Percentiles rank a stretch among this genome's conserved stretches.
These are phyloP conservation scores for Ameiurus melas DNA, from an alignment of 2,113 vertebrate genomes.

Conservation along the genomic window DNA sequence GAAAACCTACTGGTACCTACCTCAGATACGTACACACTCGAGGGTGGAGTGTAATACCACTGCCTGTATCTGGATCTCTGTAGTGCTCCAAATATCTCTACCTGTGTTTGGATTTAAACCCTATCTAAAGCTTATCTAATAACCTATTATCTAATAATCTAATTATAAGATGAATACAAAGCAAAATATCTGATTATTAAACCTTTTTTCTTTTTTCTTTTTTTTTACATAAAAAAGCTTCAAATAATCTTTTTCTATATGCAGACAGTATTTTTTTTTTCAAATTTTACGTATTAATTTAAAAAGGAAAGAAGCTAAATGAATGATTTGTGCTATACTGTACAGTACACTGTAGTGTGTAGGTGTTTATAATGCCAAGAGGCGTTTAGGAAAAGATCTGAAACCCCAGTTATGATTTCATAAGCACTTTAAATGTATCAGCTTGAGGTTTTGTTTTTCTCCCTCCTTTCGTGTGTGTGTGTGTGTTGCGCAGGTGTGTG, in stretches of 20 bases:
- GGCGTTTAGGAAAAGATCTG: neutral
- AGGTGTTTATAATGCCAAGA: neutral
- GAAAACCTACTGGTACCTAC: slow-evolving; percentile 93
- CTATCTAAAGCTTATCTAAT: too few relatives aligned
- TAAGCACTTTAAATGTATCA: neutral
- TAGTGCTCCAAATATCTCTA: neutral
- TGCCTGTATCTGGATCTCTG: neutral
- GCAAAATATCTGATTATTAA: too few relatives aligned
- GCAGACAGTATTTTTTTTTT: too few relatives aligned
- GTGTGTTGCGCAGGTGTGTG: slow-evolving; percentile 82
- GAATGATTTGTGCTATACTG: neutral
- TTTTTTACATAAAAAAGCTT: too few relatives aligned
- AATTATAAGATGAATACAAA: neutral
- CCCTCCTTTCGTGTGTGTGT: neutral
- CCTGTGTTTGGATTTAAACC: neutral
- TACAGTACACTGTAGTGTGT: neutral
- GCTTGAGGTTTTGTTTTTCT: too few relatives aligned
- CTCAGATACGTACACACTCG: neutral
- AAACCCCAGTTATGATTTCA: neutral
- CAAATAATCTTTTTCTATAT: too few relatives aligned
- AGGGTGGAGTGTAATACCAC: neutral
- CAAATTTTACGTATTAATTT: neutral
- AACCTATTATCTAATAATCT: too few relatives aligned
- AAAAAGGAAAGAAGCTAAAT: neutral
- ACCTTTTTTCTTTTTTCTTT: too few relatives aligned